Base-by-base conservation (phyloP, 2,888 invertebrate species). In the Cecidostiba fungosa region DNA sequence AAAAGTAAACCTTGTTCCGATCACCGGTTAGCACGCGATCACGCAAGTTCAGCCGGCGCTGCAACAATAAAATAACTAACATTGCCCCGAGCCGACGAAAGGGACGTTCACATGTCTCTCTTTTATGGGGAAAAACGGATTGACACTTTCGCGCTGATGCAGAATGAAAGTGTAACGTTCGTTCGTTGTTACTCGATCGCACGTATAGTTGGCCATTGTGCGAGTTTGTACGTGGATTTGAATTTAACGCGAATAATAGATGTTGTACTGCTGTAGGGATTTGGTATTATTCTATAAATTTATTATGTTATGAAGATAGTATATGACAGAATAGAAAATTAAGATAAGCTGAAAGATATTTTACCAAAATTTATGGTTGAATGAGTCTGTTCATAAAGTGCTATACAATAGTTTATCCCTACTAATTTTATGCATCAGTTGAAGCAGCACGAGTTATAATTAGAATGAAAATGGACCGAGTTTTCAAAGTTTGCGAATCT, bases 21-120 rank as follows among this genome's bases (percentile, higher is more conserved):
- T 78, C 73, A n/a, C 36, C 47, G 47, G 32, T 66, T 85, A 84
- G 84, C 89, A 89, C 89, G 89, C 88, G 89, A 89, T 88, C 89
- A 87, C 88, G 89, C 88, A 87, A 89, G 82, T 85, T 70, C 32
- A 82, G 62, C 54, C 16, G 36, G 32, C 50, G 43, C 16, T n/a
- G 26, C 29, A 72, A 72, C 72, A 80, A 62, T 36, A 72, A 80
- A 72, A 80, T 80, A 32, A 54, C 70, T 54, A 69, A 66, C 26
- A 69, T 66, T 43, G 47, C 54, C 2, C 47, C 69, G 69, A 54
- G 50, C 43, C 50, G 79, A 54, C 36, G 54, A 80, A 72, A 80
- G n/a, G 78, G 69, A 78, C 78, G 69, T n/a, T 69, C 62, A 32
- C 19, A 14, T n/a, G 0, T 59, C n/a, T 62, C 66, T 12, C 29